Evolutionary conservation across 30 jellyfish, hydroid and myxozoan species (phyloP).

Genomic region (Hydractinia symbiolongicarpus): DNA sequence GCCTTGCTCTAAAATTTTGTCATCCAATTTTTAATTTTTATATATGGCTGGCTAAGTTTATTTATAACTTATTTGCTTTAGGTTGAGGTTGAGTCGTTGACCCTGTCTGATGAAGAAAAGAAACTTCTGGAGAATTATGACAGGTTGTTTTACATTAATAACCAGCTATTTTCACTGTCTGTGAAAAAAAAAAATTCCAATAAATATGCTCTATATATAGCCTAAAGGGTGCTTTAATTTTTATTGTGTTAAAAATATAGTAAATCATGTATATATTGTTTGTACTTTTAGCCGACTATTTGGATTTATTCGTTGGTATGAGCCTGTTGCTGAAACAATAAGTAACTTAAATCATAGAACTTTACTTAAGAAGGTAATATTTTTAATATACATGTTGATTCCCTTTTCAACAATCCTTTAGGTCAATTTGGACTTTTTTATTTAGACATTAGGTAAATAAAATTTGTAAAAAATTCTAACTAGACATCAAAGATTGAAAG

Average conservation of each 20-base stretch:
- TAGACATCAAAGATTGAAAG: too few relatives aligned
- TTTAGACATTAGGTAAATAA: neutral
- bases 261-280: neutral
- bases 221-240: too few relatives aligned
- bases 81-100: slow-evolving; percentile 36
- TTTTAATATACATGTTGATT: neutral
- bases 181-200: neutral
- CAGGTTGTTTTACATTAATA: slow-evolving; percentile 52
- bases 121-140: slow-evolving; percentile 94
- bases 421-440: neutral
- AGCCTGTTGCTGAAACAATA: slow-evolving; percentile 69
- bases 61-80: neutral
- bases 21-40: too few relatives aligned
- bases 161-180: neutral
- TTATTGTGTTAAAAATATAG: too few relatives aligned
- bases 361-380: slow-evolving; percentile 60
- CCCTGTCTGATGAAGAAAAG: slow-evolving; percentile 76
- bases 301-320: slow-evolving; percentile 98
- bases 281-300: slow-evolving; percentile 77
- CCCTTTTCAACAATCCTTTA: neutral
- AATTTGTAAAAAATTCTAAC: too few relatives aligned
- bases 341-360: slow-evolving; percentile 75
- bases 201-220: too few relatives aligned
- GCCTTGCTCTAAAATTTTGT: too few relatives aligned
- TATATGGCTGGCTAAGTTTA: too few relatives aligned